Evolutionary conservation across 2,113 vertebrate genomes (phyloP).

Genomic region (Xenopus borealis): DNA sequence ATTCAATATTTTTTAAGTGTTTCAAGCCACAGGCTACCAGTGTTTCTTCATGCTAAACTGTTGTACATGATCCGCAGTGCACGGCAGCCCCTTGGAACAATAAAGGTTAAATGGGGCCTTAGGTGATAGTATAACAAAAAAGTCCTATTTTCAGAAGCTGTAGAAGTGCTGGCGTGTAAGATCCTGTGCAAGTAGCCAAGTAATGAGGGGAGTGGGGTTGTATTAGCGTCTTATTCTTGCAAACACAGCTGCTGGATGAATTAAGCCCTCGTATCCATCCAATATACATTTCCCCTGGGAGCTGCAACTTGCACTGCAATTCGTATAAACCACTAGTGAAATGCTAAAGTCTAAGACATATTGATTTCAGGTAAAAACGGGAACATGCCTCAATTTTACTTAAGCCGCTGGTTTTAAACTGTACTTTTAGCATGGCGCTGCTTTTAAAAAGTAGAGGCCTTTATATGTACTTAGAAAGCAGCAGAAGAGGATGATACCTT

Average conservation of each 20-base stretch:
- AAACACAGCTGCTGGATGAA: background rate
- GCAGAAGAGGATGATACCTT: too few species aligned
- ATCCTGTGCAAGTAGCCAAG: conserved; percentile 8
- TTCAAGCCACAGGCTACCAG: background rate
- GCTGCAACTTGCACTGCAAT: background rate
- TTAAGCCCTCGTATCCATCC: conserved; percentile 19
- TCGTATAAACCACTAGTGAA: background rate
- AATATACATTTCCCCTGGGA: background rate
- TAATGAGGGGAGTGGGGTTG: conserved; percentile 9
- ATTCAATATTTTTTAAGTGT: background rate
- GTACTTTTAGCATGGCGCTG: too few species aligned
- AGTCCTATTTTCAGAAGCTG: background rate
- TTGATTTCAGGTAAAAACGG: too few species aligned
- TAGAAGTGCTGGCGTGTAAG: background rate
- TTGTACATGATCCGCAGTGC: background rate
- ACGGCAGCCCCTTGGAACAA: background rate
- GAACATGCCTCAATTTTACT: too few species aligned
- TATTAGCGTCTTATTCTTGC: background rate
- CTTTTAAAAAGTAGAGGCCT: too few species aligned
- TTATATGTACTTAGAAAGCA: background rate
- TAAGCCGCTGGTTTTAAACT: too few species aligned
- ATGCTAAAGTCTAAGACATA: too few species aligned
- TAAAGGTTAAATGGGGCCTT: conserved; percentile 13
- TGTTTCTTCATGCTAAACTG: background rate
- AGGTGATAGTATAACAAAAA: conserved; percentile 3